Evolutionary conservation across 1,140 invertebrate species (phyloP).

Genomic region (Scaptomyza montana): DNA sequence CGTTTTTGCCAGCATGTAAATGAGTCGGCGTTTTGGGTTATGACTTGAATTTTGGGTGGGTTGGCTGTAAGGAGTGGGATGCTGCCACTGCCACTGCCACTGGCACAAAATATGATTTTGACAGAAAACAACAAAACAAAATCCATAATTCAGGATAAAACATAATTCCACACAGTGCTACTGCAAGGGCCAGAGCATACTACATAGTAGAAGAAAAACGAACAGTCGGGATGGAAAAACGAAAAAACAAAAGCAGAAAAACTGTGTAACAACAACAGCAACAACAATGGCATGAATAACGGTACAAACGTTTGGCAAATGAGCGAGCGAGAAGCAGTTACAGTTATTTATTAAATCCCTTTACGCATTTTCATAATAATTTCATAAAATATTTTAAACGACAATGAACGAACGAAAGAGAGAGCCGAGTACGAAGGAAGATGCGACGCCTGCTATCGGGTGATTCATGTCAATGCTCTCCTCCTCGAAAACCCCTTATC

Average conservation of each 20-base stretch:
- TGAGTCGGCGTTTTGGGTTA: slow-evolving; percentile 63
- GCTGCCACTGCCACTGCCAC: slow-evolving; percentile 16
- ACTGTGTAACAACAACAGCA: background rate
- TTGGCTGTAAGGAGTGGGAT: background rate
- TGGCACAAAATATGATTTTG: slow-evolving; percentile 82
- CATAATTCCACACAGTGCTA: slow-evolving; percentile 73
- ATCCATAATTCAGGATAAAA: slow-evolving; percentile 84
- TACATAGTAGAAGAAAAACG: slow-evolving; percentile 52
- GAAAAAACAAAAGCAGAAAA: slow-evolving; percentile 41
- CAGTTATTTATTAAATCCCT: slow-evolving; percentile 84
- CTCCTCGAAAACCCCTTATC: background rate
- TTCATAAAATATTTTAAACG: slow-evolving; percentile 81
- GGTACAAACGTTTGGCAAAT: slow-evolving; percentile 64
- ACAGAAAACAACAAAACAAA: slow-evolving; percentile 84
- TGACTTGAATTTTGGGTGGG: slow-evolving; percentile 17
- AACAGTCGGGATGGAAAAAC: slow-evolving; percentile 42
- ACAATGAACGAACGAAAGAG: slow-evolving; percentile 7
- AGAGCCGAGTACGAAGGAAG: slow-evolving; percentile 32
- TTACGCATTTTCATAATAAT: slow-evolving; percentile 84
- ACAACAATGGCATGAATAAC: slow-evolving; percentile 69
- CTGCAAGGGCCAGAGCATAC: slow-evolving; percentile 42
- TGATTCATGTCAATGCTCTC: slow-evolving; percentile 69
- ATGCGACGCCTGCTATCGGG: slow-evolving; percentile 53
- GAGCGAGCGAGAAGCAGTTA: slow-evolving; percentile 77
- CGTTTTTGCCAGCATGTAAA: slow-evolving; percentile 70